Evolutionary conservation across 2,888 invertebrate species (phyloP).

Genomic region (Stenichneumon culpator): DNA sequence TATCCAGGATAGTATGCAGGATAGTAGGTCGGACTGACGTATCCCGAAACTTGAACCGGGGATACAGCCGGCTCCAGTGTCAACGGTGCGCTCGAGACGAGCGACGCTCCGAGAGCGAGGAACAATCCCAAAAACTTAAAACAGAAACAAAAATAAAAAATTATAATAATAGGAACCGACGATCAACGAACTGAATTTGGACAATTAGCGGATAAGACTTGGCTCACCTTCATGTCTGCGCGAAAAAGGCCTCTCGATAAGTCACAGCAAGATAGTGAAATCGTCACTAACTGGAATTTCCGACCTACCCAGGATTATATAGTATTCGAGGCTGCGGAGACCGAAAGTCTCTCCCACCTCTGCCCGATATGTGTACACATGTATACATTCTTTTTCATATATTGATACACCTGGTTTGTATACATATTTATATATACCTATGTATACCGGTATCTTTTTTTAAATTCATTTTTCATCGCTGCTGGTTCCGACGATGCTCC

Average conservation of each 20-base stretch:
- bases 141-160: background rate
- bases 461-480: slow-evolving; percentile 66
- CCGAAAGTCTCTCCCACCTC: slow-evolving; percentile 70
- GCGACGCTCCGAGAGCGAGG: slow-evolving; percentile 35
- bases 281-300: slow-evolving; percentile 78
- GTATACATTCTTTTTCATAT: background rate
- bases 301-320: slow-evolving; percentile 77
- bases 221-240: slow-evolving; percentile 64
- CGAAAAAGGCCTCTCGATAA: slow-evolving; percentile 10
- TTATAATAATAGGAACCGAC: background rate
- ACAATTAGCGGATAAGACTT: background rate
- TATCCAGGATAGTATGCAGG: slow-evolving; percentile 67
- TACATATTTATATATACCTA: background rate
- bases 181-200: background rate
- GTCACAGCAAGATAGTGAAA: slow-evolving; percentile 66
- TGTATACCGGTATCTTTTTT: slow-evolving; percentile 39
- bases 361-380: slow-evolving; percentile 62
- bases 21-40: slow-evolving; percentile 53
- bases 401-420: slow-evolving; percentile 5
- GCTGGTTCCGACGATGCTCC: slow-evolving; percentile 58
- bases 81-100: slow-evolving; percentile 47
- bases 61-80: slow-evolving; percentile 19
- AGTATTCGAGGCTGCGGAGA: slow-evolving; percentile 74
- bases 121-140: slow-evolving; percentile 4
- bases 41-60: slow-evolving; percentile 53